Conservation (phyloP, 2,797 vertebrate species). For the Rhodeus uyekii region DNA sequence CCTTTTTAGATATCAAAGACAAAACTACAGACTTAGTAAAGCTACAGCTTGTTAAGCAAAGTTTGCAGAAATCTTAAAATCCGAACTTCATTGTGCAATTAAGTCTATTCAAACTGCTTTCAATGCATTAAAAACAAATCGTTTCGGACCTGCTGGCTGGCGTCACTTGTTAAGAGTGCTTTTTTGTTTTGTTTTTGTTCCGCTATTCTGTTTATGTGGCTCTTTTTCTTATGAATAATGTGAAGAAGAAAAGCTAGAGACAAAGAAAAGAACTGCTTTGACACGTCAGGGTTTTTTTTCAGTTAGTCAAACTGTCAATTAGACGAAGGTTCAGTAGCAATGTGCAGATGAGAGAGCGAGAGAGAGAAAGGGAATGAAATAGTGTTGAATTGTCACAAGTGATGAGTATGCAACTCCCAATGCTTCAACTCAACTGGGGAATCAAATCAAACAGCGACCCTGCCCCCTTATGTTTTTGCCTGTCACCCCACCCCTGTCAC, state of each 20-base stretch:
- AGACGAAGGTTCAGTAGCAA: conserved; percentile 42
- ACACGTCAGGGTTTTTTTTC: conserved; percentile 38
- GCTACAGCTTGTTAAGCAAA: conserved; percentile 43
- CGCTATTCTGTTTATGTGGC: conserved; percentile 33
- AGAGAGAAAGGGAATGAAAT: conserved; percentile 48
- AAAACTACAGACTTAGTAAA: conserved; percentile 4
- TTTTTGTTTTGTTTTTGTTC: conserved; percentile 36
- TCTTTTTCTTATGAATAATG: conserved; percentile 41
- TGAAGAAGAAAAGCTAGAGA: conserved; percentile 18
- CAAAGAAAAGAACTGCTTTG: conserved; percentile 34
- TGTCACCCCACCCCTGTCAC: conserved; percentile 44
- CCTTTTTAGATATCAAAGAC: conserved; percentile 1
- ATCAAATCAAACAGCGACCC: conserved; percentile 53
- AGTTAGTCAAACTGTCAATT: conserved; percentile 58
- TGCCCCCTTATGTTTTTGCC: conserved; percentile 49
- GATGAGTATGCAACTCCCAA: conserved; percentile 67
- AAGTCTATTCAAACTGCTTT: conserved; percentile 29
- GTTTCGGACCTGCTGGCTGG: conserved; percentile 28
- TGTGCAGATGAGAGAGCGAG: conserved; percentile 44
- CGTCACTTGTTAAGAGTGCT: conserved; percentile 31
- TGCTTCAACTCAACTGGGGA: conserved; percentile 48
- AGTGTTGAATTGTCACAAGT: conserved; percentile 63
- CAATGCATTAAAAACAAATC: conserved; percentile 39
- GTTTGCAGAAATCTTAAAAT: conserved; percentile 27
- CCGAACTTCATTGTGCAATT: conserved; percentile 25